phyloP scores from a whole-genome alignment of 2,888 invertebrate species.

The Euzophera pinguis region DNA sequence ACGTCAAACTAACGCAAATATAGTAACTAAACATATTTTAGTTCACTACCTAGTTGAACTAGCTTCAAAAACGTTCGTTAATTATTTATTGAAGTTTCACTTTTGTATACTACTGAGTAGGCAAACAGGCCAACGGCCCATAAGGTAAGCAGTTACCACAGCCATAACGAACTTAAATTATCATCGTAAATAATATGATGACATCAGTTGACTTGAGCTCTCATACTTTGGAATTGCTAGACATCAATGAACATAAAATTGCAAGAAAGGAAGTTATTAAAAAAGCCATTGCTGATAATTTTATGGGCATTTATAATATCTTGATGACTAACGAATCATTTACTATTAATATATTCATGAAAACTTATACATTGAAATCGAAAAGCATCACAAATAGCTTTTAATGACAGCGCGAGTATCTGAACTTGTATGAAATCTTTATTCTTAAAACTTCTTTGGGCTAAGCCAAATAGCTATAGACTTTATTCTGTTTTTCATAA shows the following conservation, averaged over 20 bases:
- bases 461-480: background rate
- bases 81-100: no score
- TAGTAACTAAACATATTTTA: no score
- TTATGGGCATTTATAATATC: background rate
- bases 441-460: constrained; percentile 23
- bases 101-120: no score
- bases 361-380: constrained; percentile 40
- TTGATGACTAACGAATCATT: constrained; percentile 13
- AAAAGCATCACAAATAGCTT: constrained; percentile 47
- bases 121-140: no score
- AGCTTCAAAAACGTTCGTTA: no score
- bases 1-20: no score
- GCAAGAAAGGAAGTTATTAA: background rate
- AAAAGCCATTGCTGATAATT: background rate
- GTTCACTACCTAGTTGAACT: no score
- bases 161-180: no score
- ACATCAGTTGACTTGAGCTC: no score
- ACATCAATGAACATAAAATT: background rate
- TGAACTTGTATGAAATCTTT: constrained; percentile 35
- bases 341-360: constrained; percentile 45
- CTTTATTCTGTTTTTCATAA: background rate
- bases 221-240: no score
- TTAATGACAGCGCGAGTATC: constrained; percentile 48
- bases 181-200: no score
- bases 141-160: no score